These are phyloP conservation scores for Siderastrea radians DNA, from an alignment of 92 coral and sea anemone genomes.

Conservation along the genomic window DNA sequence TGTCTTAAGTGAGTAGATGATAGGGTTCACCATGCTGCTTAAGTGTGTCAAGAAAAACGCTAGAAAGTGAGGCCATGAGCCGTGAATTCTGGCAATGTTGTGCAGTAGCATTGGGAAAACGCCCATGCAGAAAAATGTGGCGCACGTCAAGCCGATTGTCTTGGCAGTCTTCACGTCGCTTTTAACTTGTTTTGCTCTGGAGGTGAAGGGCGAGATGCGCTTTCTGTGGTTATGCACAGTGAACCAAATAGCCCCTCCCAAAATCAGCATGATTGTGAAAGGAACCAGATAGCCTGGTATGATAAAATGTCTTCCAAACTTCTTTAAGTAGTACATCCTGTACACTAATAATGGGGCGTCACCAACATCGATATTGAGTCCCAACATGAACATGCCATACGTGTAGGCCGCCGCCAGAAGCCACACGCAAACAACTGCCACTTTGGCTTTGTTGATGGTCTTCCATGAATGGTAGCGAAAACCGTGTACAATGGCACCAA, in stretches of 20 bases:
- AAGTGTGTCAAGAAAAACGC: conserved; percentile 80
- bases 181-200: conserved; percentile 44
- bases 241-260: conserved; percentile 76
- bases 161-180: conserved; percentile 85
- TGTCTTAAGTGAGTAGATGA: conserved; percentile 82
- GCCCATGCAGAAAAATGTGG: conserved; percentile 83
- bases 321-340: conserved; percentile 74
- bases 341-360: conserved; percentile 77
- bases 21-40: conserved; percentile 90
- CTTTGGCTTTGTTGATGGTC: conserved; percentile 75
- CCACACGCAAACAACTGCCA: conserved; percentile 75
- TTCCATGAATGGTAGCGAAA: conserved; percentile 85
- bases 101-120: conserved; percentile 85
- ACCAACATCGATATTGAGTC: conserved; percentile 70
- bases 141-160: conserved; percentile 80
- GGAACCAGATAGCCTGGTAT: conserved; percentile 84
- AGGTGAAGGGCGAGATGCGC: conserved; percentile 60
- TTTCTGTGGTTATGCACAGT: conserved; percentile 60
- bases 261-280: conserved; percentile 60
- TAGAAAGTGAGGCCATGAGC: conserved; percentile 82
- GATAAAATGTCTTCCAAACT: conserved; percentile 78
- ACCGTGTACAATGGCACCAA: conserved; percentile 88
- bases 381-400: conserved; percentile 75
- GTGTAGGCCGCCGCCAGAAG: conserved; percentile 67
- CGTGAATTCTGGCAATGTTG: conserved; percentile 80